Base-by-base conservation (phyloP, 2,797 vertebrate species). In the Peromyscus attwateri region DNA sequence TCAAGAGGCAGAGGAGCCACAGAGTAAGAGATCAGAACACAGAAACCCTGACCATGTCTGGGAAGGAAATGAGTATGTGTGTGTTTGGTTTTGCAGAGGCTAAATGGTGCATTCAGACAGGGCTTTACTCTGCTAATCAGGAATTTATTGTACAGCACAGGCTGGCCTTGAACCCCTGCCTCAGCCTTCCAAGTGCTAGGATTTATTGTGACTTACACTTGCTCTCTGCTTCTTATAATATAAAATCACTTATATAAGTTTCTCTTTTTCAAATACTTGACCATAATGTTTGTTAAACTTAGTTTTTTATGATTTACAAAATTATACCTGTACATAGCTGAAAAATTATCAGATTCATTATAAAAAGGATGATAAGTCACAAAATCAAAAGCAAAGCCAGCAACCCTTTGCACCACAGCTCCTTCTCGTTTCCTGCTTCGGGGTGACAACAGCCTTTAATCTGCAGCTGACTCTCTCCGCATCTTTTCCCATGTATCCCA, bases 301-400 rank as follows among this genome's bases (percentile, higher is more conserved):
- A 27, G 16, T 25, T 83, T 87, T 87, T 77, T 31, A 40, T 13
- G 77, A 88, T 88, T 92, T 93, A 80, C 1, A 64, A 92, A 94
- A 94, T 31, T 46, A 77, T 31, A 12, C 14, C 55, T 64, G 14
- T 27, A 83, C 40, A 29, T 83, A 83, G 81, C 60, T 83, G 29
- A 62, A 83, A 62, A 43, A 68, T 34, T 49, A 37, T 85, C 85
- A 66, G 13, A n/a, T 34, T 40, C 90, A 46, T 60, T 55, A 73
- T 0, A n/a, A 88, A 92, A 87, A 89, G 55, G 87, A 77, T 13
- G 77, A 25, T 52, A 64, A 84, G 89, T 60, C 37, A 92, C 66
- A 90, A 87, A 89, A 70, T 3, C 7, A 96, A 84, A 76, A 21
- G 66, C 17, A 49, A 88, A 92, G 46, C 52, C 0, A 21, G 6